Evolutionary conservation across 2,888 invertebrate genomes (phyloP), one percentile per base, ranked within the genome.

Genomic region (Spisula subtruncata): DNA sequence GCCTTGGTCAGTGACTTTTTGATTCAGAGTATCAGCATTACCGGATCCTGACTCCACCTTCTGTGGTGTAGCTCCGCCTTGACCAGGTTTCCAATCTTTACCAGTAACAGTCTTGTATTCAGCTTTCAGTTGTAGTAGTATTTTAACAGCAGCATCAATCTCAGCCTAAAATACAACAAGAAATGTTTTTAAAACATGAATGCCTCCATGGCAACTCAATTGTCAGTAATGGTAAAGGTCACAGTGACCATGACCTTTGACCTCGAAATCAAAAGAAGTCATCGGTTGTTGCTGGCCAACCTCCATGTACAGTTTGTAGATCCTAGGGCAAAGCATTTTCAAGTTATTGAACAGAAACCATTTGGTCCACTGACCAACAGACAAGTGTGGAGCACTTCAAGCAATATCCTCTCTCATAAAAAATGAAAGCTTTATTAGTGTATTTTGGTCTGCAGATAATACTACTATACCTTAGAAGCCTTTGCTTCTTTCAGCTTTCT

Each of bases 71-170:
- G 84, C 51, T 20, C 29, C 51, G 51, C 32, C 48, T 8, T 25
- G 16, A n/a, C 79, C 81, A n/a, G 79, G 85, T 93, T 97, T 97
- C 98, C 98, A 98, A 89, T 98, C 98, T 94, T 97, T 95, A 0
- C 98, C 98, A 20, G 98, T 98, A 32, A 97, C 96, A 20, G 97
- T 97, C 96, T 98, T 99, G 97, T 98, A 99, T 91, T 98, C 98
- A 0, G 97, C 97, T 97, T 99, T 99, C 0, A 98, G 96, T 14
- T 97, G 97, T 29, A 98, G 96, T 2, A 99, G 96, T 60, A 93
- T 94, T 94, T 97, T 97, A 0, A 98, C 97, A 93, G 97, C 97
- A 32, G 96, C 96, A 80, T 98, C 97, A 51, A 98, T 94, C 12
- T 91, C 91, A n/a, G 83, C 93, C 95, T 96, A 92, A 16, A 90